Evolutionary conservation across 2,888 invertebrate species (phyloP).

Genomic region (Drosophila tripunctata): DNA sequence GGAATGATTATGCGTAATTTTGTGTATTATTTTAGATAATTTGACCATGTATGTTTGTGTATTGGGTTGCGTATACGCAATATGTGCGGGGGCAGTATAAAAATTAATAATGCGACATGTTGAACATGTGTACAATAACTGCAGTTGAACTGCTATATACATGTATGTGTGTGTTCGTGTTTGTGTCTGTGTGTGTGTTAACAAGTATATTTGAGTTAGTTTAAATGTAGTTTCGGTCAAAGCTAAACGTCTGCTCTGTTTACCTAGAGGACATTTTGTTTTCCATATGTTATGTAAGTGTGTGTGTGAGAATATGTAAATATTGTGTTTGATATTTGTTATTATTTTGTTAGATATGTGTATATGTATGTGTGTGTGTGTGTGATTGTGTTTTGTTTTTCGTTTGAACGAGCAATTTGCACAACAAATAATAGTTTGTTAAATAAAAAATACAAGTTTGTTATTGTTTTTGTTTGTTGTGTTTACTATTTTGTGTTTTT

Average conservation of each 20-base stretch:
- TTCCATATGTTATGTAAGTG: slow-evolving; percentile 1
- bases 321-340: slow-evolving; percentile 37
- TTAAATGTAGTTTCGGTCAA: slow-evolving; percentile 18
- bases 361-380: slow-evolving; percentile 9
- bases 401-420: slow-evolving; percentile 70
- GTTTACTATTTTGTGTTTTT: slow-evolving; percentile 32
- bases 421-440: slow-evolving; percentile 66
- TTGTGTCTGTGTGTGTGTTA: slow-evolving; percentile 22
- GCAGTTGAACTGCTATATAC: slow-evolving; percentile 18
- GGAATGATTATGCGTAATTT: slow-evolving; percentile 57
- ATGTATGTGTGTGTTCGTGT: slow-evolving; percentile 18
- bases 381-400: slow-evolving; percentile 40
- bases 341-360: slow-evolving; percentile 34
- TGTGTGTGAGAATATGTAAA: slow-evolving; percentile 34
- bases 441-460: slow-evolving; percentile 53
- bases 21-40: slow-evolving; percentile 47
- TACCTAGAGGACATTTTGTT: slow-evolving; percentile 42
- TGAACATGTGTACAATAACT: slow-evolving; percentile 49
- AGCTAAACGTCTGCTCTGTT: slow-evolving; percentile 49
- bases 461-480: slow-evolving; percentile 40
- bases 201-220: slow-evolving; percentile 36
- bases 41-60: slow-evolving; percentile 40
- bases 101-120: slow-evolving; percentile 60
- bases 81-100: slow-evolving; percentile 25
- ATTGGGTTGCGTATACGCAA: slow-evolving; percentile 21